Evolutionary conservation across 2,888 invertebrate species (phyloP), one percentile per base, ranked within the genome.

Genomic region (Magallana nippona): DNA sequence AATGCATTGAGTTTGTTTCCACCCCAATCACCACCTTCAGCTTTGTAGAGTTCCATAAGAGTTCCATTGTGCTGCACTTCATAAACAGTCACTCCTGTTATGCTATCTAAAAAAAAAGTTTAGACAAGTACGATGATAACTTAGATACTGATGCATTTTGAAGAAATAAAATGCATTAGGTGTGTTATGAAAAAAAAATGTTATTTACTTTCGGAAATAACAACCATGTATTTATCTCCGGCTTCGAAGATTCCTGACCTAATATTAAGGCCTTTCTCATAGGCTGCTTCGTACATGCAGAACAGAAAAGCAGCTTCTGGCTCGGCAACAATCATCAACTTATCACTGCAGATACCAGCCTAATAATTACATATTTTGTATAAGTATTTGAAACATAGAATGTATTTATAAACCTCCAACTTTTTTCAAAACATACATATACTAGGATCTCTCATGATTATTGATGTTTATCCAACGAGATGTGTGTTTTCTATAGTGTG

Each of bases 1-100:
- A 78, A 81, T 15, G 81, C 77, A 19, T 85, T 83, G 0, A 85
- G 81, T 17, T 81, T 83, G 1, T 82, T 84, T 8, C 84, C 84
- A 17, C 84, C 84, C 84, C 84, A 84, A 56, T 79, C 82, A 15
- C 84, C 82, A 15, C 84, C 84, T 22, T 82, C 82, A 10, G 84
- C 82, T 79, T 57, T 84, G 56, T 84, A 71, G 10, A 84, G 56
- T 32, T 82, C 79, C 44, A 62, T 71, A 2, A 84, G 44, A n/a
- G 32, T 32, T 17, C 82, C 80, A 55, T 79, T 62, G 0, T n/a
- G n/a, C n/a, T 79, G 63, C 10, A 80, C 60, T 55, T 84, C 82
- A n/a, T 82, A 80, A n/a, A 84, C 82, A 11, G 84, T 82, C 8
- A 84, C 80, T 10, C 82, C 84, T 57, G 82, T 78, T 13, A 82